These are phyloP conservation scores for Creontiades dilutus DNA, from an alignment of 2,888 invertebrate genomes.

Conservation along the genomic window DNA sequence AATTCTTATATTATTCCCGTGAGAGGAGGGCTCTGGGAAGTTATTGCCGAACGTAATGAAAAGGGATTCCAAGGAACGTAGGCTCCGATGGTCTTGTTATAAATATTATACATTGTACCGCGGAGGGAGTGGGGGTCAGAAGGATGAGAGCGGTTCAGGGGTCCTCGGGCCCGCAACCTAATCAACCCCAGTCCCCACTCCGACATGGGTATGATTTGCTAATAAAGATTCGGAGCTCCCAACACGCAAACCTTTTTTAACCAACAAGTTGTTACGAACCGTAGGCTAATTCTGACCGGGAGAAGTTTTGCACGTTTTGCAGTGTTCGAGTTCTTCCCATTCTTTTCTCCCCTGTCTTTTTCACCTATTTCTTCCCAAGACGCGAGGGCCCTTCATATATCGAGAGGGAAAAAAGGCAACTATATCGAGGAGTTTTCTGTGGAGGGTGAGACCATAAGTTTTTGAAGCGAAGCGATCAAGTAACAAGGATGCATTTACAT, in stretches of 20 bases:
- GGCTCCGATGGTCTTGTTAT: conserved; percentile 61
- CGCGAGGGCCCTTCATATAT: not conserved
- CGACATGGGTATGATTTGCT: conserved; percentile 56
- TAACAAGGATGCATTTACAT: conserved; percentile 1
- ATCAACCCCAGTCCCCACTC: conserved; percentile 42
- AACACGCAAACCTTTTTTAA: conserved; percentile 45
- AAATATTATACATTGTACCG: conserved; percentile 63
- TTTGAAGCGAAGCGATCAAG: not conserved
- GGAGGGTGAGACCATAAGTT: not conserved
- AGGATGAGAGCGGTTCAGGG: conserved; percentile 14
- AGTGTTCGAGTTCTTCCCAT: not conserved
- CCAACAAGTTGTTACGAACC: conserved; percentile 43
- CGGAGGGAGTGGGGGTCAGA: not conserved
- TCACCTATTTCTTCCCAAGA: not conserved
- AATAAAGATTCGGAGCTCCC: conserved; percentile 61
- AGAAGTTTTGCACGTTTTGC: not conserved
- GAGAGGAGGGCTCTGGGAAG: conserved; percentile 41
- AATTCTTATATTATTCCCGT: conserved; percentile 66
- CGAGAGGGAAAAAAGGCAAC: not conserved
- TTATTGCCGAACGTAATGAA: conserved; percentile 70
- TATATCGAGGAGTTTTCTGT: not conserved
- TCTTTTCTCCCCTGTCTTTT: not conserved
- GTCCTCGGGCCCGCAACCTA: conserved; percentile 45
- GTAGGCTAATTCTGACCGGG: conserved; percentile 48
- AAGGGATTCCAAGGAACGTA: conserved; percentile 68